These are phyloP conservation scores for Anthopleura xanthogrammica DNA, from an alignment of 92 coral and sea anemone genomes.

Conservation along the genomic window DNA sequence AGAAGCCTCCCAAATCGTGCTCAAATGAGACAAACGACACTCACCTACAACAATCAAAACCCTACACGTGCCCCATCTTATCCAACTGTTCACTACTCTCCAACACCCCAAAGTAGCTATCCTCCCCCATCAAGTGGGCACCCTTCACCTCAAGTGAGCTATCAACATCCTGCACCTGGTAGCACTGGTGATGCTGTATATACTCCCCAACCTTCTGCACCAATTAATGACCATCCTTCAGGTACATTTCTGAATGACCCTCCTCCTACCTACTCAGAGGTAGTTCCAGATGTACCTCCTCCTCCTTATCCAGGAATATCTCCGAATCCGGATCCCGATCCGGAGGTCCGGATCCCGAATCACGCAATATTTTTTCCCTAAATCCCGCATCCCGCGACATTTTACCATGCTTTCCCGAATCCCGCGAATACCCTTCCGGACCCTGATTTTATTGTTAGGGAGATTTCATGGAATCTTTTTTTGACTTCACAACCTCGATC, in stretches of 20 bases:
- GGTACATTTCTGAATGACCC: background rate
- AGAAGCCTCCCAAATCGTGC: background rate
- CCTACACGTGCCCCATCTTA: background rate
- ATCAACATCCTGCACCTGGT: background rate
- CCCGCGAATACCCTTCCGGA: too few relatives aligned
- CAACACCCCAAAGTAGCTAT: conserved; percentile 6
- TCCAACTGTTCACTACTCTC: background rate
- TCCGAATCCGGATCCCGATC: too few relatives aligned
- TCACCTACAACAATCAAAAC: background rate
- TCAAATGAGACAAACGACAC: background rate
- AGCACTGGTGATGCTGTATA: background rate
- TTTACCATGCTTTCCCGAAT: too few relatives aligned
- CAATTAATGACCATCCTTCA: background rate
- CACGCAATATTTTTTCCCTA: too few relatives aligned
- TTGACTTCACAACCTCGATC: too few relatives aligned
- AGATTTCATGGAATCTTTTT: too few relatives aligned
- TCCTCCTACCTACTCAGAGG: background rate
- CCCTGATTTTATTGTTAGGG: too few relatives aligned
- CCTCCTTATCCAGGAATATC: conserved; percentile 26
- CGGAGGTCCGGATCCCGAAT: too few relatives aligned
- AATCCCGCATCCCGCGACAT: too few relatives aligned
- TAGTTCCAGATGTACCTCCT: conserved; percentile 14
- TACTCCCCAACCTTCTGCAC: background rate
- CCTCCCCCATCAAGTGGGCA: conserved; percentile 13
- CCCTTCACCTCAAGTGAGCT: background rate